Base-by-base conservation (phyloP, 2,888 invertebrate species). In the Hydrotaea diabolus region DNA sequence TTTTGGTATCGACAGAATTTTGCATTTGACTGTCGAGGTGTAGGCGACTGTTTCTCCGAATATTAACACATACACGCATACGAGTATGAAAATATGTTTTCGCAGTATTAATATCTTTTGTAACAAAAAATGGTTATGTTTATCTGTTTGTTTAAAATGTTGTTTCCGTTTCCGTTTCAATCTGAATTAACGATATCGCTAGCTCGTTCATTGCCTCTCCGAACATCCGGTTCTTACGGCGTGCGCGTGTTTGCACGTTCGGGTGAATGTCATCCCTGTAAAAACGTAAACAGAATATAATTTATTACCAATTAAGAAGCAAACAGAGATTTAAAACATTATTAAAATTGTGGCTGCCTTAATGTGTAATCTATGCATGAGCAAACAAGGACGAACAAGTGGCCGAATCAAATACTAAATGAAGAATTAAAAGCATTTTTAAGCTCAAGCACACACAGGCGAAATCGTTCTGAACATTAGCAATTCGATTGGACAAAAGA, bases 281-380 rank as follows among this genome's bases (percentile, higher is more conserved):
- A 59, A 73, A 57, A 59, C 8, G 21, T 9, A 3, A 73, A 73
- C 17, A 73, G 36, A 62, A 49, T 43, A 31, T 75, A 75, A 75
- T 75, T 62, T 75, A 75, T 62, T 23, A 31, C 59, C 62, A 75
- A 62, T 75, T 75, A 75, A 46, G 62, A 62, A 13, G 43, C 23
- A 17, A 59, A 17, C 21, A n/a, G 9, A 17, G 17, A 8, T 4
- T 74, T 74, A 21, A 21, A 43, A 59, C 17, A 39, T 11, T 17
- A 43, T 74, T 74, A 59, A 62, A 75, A 59, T 46, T 43, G 17
- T n/a, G n/a, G 19, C 57, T 36, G 53, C 23, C 39, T 59, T 26
- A 74, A 59, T 26, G 43, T 5, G 21, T 5, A 23, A 73, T 49
- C 13, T n/a, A 49, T n/a, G 49, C n/a, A n/a, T n/a, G n/a, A n/a